A percentile compares a stretch with the other conserved stretches of the same genome.
These are phyloP conservation scores for Nyctibius bracteatus DNA, from an alignment of 2,113 vertebrate species.

Conservation along the genomic window DNA sequence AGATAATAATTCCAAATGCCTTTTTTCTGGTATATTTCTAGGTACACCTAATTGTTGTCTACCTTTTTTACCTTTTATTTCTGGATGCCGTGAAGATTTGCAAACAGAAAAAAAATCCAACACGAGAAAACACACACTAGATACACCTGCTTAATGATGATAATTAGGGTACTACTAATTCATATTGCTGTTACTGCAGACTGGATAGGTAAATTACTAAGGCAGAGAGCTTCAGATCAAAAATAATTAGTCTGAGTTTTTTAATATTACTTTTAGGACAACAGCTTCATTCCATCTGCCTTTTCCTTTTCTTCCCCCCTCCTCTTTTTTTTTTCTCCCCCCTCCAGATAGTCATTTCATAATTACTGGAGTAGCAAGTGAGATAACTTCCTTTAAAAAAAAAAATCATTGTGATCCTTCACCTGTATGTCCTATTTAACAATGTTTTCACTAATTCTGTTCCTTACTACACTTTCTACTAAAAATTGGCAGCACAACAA, in stretches of 20 bases:
- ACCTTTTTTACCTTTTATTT: conserved; percentile 54
- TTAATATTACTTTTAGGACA: background rate
- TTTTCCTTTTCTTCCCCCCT: too few relatives aligned
- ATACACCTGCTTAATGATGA: conserved; percentile 38
- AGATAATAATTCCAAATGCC: conserved; percentile 64
- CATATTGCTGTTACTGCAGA: background rate
- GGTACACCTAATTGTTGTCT: conserved; percentile 20
- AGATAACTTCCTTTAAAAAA: background rate
- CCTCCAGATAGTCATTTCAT: background rate
- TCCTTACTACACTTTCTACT: background rate
- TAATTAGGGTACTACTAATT: conserved; percentile 64
- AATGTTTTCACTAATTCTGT: background rate
- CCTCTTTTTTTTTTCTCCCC: too few relatives aligned
- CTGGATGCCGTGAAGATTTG: conserved; percentile 14
- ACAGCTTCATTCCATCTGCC: background rate
- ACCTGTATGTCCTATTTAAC: background rate
- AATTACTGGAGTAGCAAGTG: background rate
- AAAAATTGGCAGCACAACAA: background rate
- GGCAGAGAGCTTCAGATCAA: background rate
- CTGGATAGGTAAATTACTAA: background rate
- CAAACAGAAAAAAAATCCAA: background rate
- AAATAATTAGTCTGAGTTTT: conserved; percentile 18
- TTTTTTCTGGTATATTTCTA: conserved; percentile 22
- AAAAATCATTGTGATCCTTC: background rate
- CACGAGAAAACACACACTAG: background rate